A percentile compares a stretch with the other conserved stretches of the same genome.
Conservation (phyloP, 2,113 vertebrate genomes). For the Charina bottae region DNA sequence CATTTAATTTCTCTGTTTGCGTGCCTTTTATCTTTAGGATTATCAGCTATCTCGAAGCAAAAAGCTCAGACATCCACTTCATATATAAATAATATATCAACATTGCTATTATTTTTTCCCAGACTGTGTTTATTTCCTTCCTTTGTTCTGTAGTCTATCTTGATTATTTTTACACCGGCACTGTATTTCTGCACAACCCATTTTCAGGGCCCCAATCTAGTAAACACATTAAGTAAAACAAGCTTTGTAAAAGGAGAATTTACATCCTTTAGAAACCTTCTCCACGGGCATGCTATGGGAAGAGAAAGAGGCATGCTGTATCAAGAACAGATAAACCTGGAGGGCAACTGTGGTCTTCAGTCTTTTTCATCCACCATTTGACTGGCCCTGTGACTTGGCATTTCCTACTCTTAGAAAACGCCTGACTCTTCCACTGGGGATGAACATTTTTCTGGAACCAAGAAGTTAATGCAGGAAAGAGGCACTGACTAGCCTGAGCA, state of each 20-base stretch:
- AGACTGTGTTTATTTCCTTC: background rate
- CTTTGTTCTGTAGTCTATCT: background rate
- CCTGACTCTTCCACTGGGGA: background rate
- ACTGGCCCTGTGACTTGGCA: background rate
- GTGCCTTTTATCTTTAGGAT: background rate
- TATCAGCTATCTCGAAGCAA: background rate
- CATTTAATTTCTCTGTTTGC: background rate
- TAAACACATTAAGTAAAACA: constrained; percentile 14
- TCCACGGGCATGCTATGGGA: background rate
- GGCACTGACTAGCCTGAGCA: background rate
- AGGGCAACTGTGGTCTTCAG: background rate
- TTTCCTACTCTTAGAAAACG: constrained; percentile 22
- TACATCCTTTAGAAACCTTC: background rate
- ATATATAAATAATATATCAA: background rate
- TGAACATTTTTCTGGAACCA: constrained; percentile 1
- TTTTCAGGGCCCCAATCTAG: background rate
- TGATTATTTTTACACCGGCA: background rate
- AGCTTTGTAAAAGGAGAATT: background rate
- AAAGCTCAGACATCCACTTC: background rate
- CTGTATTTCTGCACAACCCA: background rate
- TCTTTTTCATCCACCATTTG: constrained; percentile 18
- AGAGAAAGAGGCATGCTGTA: background rate
- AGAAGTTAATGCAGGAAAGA: constrained; percentile 8
- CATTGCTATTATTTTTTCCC: background rate
- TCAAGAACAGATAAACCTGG: constrained; percentile 15